phyloP scores from a whole-genome alignment of 2,888 invertebrate species.

The Rotaria magnacalcarata region DNA sequence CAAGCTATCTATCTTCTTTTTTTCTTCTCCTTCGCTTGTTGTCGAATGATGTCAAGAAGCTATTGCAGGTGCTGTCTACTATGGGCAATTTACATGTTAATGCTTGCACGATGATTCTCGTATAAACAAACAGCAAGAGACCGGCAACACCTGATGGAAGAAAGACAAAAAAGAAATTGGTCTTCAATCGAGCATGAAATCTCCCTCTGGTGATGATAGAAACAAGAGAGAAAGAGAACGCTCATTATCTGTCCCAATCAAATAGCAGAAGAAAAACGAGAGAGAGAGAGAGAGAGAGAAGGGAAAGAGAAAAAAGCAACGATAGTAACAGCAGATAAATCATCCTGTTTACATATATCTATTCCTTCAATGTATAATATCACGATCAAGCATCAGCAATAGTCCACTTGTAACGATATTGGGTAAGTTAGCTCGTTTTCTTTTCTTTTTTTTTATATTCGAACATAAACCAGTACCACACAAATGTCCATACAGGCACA shows the following conservation, averaged over 20 bases:
- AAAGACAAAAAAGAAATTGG: constrained; percentile 18
- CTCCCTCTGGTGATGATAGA: background rate
- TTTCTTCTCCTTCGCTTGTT: background rate
- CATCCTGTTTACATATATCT: constrained; percentile 26
- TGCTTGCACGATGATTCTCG: constrained; percentile 20
- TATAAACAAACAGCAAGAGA: constrained; percentile 19
- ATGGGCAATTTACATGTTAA: constrained; percentile 31
- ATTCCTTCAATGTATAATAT: constrained; percentile 9
- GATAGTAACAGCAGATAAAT: background rate
- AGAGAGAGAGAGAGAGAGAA: background rate
- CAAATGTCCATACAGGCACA: constrained; percentile 21
- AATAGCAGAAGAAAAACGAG: background rate
- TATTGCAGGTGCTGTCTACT: constrained; percentile 5
- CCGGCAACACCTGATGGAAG: constrained; percentile 16
- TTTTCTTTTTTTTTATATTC: background rate
- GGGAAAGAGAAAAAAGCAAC: background rate
- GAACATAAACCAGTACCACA: constrained; percentile 9
- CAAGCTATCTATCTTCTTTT: background rate
- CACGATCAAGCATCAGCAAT: background rate
- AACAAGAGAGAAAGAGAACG: background rate
- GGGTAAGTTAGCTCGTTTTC: background rate
- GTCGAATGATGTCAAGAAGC: constrained; percentile 10
- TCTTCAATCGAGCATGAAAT: constrained; percentile 29
- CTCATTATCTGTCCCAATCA: constrained; percentile 18
- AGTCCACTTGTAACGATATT: constrained; percentile 26